Base-by-base conservation (phyloP, 2,888 invertebrate species). In the Aphodius granarius region DNA sequence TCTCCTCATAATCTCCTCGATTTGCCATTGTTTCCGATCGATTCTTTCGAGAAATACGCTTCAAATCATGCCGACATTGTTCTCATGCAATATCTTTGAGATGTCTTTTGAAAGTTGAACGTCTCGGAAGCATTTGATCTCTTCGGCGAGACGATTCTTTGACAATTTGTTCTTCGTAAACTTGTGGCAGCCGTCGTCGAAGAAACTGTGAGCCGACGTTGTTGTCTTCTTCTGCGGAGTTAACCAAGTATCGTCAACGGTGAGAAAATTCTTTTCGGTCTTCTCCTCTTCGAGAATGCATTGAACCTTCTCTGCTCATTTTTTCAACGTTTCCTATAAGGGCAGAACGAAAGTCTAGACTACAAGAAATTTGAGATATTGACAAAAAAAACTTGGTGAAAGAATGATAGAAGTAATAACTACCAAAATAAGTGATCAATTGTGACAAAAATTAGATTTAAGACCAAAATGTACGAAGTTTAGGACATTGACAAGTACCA, bases 301-400 rank as follows among this genome's bases (percentile, higher is more conserved):
- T 74, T 78, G 74, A 2, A 78, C 68, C 19, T 77, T 77, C 66
- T 75, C 73, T 6, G 75, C 73, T 43, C 78, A 78, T 68, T 76
- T 66, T n/a, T 72, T 70, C 16, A 78, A 66, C 15, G 74, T 71
- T 23, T 78, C 74, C 78, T 78, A 73, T 1, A 75, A n/a, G n/a
- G n/a, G n/a, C n/a, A n/a, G n/a, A n/a, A n/a, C n/a, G n/a, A n/a
- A n/a, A n/a, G n/a, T n/a, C n/a, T n/a, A n/a, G n/a, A n/a, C n/a
- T n/a, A n/a, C n/a, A n/a, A 77, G 13, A 64, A 63, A 70, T 4
- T 0, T 9, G 2, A 20, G 17, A 22, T 21, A 73, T 13, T 13
- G 16, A 65, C 13, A 65, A 63, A 63, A 64, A 72, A 18, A 18
- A 5, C 65, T 65, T 65, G 4, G 17, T 13, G 19, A n/a, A 18